A percentile compares a stretch with the other conserved stretches of the same genome.
Evolutionary conservation across 2,888 invertebrate species (phyloP).

Genomic region (Drosophila yooni): DNA sequence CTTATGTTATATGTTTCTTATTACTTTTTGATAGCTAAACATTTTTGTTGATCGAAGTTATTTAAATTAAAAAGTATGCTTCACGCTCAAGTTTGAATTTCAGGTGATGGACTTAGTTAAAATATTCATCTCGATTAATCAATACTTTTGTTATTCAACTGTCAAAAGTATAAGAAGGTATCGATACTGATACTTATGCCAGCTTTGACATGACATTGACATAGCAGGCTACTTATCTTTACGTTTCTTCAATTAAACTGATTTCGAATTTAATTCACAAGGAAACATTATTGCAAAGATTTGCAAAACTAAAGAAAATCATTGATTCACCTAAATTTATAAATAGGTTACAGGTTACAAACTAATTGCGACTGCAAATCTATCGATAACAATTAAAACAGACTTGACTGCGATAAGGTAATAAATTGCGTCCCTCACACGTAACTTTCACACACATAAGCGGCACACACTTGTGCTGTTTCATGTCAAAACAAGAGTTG

Average conservation of each 20-base stretch:
- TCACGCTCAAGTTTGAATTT: not conserved
- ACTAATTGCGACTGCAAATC: not conserved
- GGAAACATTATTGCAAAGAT: not conserved
- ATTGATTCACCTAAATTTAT: not conserved
- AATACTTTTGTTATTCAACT: not conserved
- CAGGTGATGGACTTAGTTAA: not conserved
- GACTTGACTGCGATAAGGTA: not conserved
- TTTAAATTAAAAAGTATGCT: not conserved
- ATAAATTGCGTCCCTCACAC: slow-evolving; percentile 23
- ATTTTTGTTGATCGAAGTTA: not conserved
- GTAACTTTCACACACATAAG: not conserved
- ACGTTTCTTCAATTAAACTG: not conserved
- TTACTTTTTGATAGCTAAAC: not conserved
- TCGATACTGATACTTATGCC: not conserved
- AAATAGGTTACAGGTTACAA: not conserved
- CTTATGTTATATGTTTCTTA: too few relatives aligned
- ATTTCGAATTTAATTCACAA: not conserved
- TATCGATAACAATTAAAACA: slow-evolving; percentile 19
- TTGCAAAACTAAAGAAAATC: not conserved
- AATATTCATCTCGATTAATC: not conserved
- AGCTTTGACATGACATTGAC: not conserved
- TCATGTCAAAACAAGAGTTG: slow-evolving; percentile 37
- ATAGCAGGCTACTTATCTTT: not conserved
- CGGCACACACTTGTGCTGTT: slow-evolving; percentile 12
- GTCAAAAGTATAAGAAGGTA: not conserved